phyloP scores from a whole-genome alignment of 2,113 vertebrate species.

The Carettochelys insculpta region DNA sequence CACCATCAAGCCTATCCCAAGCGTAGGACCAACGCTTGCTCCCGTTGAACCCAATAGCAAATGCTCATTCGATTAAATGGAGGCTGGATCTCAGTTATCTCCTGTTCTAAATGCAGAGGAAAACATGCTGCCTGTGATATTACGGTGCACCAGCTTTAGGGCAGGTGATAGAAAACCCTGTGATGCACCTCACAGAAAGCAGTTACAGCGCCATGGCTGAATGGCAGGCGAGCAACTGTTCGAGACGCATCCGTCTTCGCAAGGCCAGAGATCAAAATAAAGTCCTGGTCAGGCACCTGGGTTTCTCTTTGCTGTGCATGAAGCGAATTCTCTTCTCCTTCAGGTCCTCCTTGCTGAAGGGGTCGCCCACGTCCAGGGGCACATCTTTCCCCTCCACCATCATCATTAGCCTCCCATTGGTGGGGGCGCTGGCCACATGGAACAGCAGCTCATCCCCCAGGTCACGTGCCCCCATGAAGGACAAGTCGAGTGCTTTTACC shows the following conservation, averaged over 20 bases:
- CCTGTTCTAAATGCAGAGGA: background rate
- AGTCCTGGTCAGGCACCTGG: slow-evolving; percentile 79
- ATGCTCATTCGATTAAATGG: background rate
- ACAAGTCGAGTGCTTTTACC: slow-evolving; percentile 68
- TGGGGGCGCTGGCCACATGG: slow-evolving; percentile 76
- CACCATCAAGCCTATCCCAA: background rate
- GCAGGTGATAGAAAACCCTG: no score
- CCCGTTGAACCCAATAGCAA: background rate
- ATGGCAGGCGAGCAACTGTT: background rate
- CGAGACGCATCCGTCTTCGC: accelerated
- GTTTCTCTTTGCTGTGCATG: slow-evolving; percentile 78
- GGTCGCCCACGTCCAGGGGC: slow-evolving; percentile 72
- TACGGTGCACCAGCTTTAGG: accelerated
- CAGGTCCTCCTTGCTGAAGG: slow-evolving; percentile 83
- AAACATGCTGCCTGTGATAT: background rate
- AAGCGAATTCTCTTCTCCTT: slow-evolving; percentile 79
- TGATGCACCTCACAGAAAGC: accelerated
- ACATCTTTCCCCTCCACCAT: slow-evolving; percentile 46
- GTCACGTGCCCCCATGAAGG: slow-evolving; percentile 75
- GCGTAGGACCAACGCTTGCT: background rate
- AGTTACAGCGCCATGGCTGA: background rate
- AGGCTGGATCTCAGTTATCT: background rate
- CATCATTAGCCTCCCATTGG: slow-evolving; percentile 80
- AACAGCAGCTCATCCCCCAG: slow-evolving; percentile 73
- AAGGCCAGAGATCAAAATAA: background rate